Percentiles rank a stretch among this genome's conserved stretches.
Evolutionary conservation across 92 coral and sea anemone species (phyloP).

Genomic region (Zoanthus sociatus): DNA sequence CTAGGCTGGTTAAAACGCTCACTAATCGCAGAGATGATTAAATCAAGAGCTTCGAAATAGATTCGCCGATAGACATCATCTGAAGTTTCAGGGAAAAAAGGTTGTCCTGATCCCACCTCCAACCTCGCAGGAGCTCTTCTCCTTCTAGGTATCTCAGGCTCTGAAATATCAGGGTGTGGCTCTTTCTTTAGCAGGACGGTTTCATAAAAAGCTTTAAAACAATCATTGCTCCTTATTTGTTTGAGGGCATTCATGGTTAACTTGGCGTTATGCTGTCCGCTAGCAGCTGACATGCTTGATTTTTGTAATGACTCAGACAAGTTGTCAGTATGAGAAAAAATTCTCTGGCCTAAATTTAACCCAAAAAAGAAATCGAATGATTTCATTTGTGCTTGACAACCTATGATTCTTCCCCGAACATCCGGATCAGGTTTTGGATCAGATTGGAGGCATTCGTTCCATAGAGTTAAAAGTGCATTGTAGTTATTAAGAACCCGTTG

Average conservation of each 20-base stretch:
- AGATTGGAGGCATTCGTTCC: constrained; percentile 59
- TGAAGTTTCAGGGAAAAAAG: constrained; percentile 68
- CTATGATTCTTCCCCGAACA: constrained; percentile 61
- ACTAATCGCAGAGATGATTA: constrained; percentile 59
- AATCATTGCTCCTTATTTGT: constrained; percentile 48
- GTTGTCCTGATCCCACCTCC: constrained; percentile 67
- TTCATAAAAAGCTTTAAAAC: constrained; percentile 46
- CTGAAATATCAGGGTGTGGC: constrained; percentile 48
- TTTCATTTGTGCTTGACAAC: constrained; percentile 71
- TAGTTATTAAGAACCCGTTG: constrained; percentile 51
- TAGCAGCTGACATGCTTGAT: constrained; percentile 55
- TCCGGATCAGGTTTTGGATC: constrained; percentile 64
- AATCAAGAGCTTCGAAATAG: constrained; percentile 78
- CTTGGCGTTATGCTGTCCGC: constrained; percentile 50
- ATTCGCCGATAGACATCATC: constrained; percentile 62
- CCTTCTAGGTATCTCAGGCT: constrained; percentile 45
- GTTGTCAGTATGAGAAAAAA: constrained; percentile 56
- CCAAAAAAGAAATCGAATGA: constrained; percentile 62
- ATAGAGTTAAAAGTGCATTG: constrained; percentile 47
- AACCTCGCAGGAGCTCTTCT: constrained; percentile 53
- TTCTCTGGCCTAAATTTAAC: constrained; percentile 46
- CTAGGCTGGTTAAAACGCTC: constrained; percentile 68
- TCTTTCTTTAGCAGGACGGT: constrained; percentile 42
- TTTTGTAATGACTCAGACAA: constrained; percentile 46
- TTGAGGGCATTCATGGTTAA: constrained; percentile 45